A percentile compares a stretch with the other conserved stretches of the same genome.
These are phyloP conservation scores for Furcula furcula DNA, from an alignment of 2,888 invertebrate species.

Conservation along the genomic window DNA sequence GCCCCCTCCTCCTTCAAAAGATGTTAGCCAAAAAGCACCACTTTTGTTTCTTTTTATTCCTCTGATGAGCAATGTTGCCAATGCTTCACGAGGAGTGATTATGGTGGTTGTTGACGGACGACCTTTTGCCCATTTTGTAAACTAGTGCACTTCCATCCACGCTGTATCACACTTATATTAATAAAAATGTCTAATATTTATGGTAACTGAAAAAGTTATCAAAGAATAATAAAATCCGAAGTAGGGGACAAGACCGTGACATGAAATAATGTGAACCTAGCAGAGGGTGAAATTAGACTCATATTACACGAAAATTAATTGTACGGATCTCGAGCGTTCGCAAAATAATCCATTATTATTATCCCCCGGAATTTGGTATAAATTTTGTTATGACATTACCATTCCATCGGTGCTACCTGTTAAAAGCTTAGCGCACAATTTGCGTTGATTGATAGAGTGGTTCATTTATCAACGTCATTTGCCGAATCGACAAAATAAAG, in stretches of 20 bases:
- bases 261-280: slow-evolving; percentile 17
- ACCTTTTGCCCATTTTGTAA: too few relatives aligned
- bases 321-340: neutral
- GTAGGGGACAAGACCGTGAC: slow-evolving; percentile 11
- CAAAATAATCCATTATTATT: neutral
- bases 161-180: too few relatives aligned
- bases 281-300: slow-evolving; percentile 27
- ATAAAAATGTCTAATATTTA: neutral
- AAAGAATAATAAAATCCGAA: slow-evolving; percentile 11
- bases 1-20: too few relatives aligned
- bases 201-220: slow-evolving; percentile 8
- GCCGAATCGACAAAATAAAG: slow-evolving; percentile 48
- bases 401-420: slow-evolving; percentile 32
- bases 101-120: too few relatives aligned
- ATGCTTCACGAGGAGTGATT: too few relatives aligned
- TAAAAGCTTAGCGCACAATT: slow-evolving; percentile 42
- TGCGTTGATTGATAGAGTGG: slow-evolving; percentile 55
- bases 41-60: too few relatives aligned
- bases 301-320: slow-evolving; percentile 16
- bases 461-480: slow-evolving; percentile 56
- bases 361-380: neutral
- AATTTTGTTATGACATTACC: slow-evolving; percentile 10
- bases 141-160: too few relatives aligned
- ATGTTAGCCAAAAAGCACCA: too few relatives aligned
- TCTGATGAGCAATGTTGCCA: too few relatives aligned